Percentiles rank a stretch among this genome's conserved stretches.
These are phyloP conservation scores for Pachymerium ferrugineum DNA, from an alignment of 2,888 invertebrate species.

Conservation along the genomic window DNA sequence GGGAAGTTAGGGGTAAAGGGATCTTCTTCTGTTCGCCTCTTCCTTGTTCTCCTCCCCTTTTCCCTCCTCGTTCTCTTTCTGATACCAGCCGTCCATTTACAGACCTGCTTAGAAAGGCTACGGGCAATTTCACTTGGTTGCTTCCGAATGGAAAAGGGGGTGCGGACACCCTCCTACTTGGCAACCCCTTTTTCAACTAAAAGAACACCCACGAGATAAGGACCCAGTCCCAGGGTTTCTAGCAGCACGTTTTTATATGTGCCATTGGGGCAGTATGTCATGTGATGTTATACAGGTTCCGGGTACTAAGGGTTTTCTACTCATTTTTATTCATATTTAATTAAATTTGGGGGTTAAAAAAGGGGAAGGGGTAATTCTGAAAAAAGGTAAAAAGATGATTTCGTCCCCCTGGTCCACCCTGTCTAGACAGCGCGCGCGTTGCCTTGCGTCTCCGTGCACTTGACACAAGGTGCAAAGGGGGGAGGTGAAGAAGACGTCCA, in stretches of 20 bases:
- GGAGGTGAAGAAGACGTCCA: not conserved
- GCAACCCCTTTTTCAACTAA: conserved; percentile 23
- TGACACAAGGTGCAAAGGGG: not conserved
- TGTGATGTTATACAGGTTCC: too few species aligned
- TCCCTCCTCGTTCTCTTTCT: conserved; percentile 22
- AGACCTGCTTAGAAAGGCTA: conserved; percentile 27
- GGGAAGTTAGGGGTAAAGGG: conserved; percentile 7
- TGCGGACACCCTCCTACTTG: conserved; percentile 21
- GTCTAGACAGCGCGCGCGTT: not conserved
- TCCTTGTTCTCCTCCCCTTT: conserved; percentile 27
- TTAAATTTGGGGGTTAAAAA: not conserved
- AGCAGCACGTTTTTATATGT: not conserved
- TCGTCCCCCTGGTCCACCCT: not conserved
- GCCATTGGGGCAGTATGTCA: conserved; percentile 6
- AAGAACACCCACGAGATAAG: conserved; percentile 27
- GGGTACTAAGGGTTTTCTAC: not conserved
- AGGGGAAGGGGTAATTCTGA: not conserved
- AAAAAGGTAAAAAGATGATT: not conserved
- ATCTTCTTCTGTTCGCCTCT: conserved; percentile 27
- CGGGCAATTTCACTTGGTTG: conserved; percentile 27
- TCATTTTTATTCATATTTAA: not conserved
- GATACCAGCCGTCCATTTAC: conserved; percentile 27
- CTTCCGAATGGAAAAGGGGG: conserved; percentile 14
- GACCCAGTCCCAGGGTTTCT: conserved; percentile 3
- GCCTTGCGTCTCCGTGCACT: not conserved